phyloP scores from a whole-genome alignment of 2,888 invertebrate genomes.

The Ephialtes manifestator region DNA sequence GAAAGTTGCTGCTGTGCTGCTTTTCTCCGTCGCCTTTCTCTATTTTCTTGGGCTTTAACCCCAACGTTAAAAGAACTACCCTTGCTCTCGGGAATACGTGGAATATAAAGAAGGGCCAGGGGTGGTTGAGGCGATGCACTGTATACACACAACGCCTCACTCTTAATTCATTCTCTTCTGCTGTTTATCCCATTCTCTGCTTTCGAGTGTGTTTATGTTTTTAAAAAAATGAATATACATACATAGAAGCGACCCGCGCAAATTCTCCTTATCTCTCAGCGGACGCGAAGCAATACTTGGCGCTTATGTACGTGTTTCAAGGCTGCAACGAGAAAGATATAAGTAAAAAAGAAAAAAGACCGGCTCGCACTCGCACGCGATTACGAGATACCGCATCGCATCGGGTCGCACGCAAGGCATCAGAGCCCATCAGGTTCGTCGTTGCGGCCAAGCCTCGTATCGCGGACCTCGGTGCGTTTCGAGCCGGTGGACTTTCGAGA shows the following conservation, averaged over 20 bases:
- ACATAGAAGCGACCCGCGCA: neutral
- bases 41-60: slow-evolving; percentile 17
- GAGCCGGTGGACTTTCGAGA: slow-evolving; percentile 52
- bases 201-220: neutral
- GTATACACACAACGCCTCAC: neutral
- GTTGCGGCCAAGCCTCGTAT: neutral
- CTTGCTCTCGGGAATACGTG: slow-evolving; percentile 23
- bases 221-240: too few relatives aligned
- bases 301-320: slow-evolving; percentile 65
- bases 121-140: neutral
- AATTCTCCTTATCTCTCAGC: slow-evolving; percentile 44
- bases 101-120: neutral
- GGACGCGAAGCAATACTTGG: slow-evolving; percentile 75
- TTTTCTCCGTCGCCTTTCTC: neutral
- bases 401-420: slow-evolving; percentile 78
- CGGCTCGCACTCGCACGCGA: slow-evolving; percentile 80
- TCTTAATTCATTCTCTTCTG: neutral
- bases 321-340: slow-evolving; percentile 45
- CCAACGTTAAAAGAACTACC: slow-evolving; percentile 17
- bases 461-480: slow-evolving; percentile 48
- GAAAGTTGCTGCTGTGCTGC: slow-evolving; percentile 47
- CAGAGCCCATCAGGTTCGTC: slow-evolving; percentile 34
- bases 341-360: neutral
- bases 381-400: slow-evolving; percentile 76
- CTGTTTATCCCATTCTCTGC: slow-evolving; percentile 15